Base-by-base conservation (phyloP, 2,113 vertebrate genomes). In the Caretta caretta region DNA sequence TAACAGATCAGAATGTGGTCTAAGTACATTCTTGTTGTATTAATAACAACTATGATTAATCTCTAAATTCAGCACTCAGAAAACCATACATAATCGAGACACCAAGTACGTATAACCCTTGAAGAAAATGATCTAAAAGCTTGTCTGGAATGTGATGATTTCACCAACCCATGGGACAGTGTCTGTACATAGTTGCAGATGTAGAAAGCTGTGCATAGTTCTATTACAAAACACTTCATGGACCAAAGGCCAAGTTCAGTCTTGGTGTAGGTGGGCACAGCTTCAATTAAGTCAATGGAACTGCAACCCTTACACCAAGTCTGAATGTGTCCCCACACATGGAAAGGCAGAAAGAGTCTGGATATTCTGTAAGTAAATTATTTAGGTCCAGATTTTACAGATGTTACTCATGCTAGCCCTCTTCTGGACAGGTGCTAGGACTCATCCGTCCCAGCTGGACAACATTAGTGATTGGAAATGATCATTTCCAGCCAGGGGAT, bases 131-230 rank as follows among this genome's bases (percentile, higher is more conserved):
- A 57, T 76, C 35, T 88, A 48, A 92, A 95, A 94, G 46, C 20
- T 85, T 93, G 42, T 81, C 27, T 87, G 88, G 90, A 95, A 93
- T 87, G 89, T 49, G 38, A 31, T 88, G 59, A 95, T 95, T 95
- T 94, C 86, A 89, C 11, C 24, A 87, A 2, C 22, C 12, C 46
- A 2, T 29, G 54, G n/a, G 24, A 86, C 19, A 87, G 50, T n/a
- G 22, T 29, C 50, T 84, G 42, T 2, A 46, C 29, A 69, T 3
- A 93, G 75, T 46, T 83, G 46, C 49, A 88, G 76, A 59, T 86
- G 50, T 42, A 80, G 53, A 90, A 93, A 86, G 76, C 19, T 84
- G 22, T 79, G 90, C 42, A 62, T 27, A 27, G 27, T 42, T 72
- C 3, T 54, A 42, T 35, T 54, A 89, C 22, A 89, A 83, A 90